phyloP scores from a whole-genome alignment of 2,113 vertebrate genomes.

The Anhinga rufa region DNA sequence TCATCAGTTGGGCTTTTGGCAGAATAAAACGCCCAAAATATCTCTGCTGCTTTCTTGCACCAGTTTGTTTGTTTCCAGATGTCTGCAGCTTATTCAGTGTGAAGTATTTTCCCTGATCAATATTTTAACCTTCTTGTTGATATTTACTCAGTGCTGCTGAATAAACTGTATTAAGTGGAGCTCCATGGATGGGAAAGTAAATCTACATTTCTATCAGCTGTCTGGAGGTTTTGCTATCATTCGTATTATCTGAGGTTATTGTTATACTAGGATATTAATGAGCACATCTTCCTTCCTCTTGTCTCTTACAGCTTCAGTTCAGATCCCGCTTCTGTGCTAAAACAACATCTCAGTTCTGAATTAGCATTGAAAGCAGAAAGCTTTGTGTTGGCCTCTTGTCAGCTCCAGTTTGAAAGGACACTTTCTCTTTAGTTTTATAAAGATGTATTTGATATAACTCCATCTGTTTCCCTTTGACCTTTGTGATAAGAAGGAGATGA shows the following conservation, averaged over 20 bases:
- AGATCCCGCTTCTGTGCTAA: not conserved
- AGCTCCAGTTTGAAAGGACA: not conserved
- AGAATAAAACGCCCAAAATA: not conserved
- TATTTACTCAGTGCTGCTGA: slow-evolving; percentile 50
- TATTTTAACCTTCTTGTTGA: slow-evolving; percentile 60
- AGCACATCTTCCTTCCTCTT: not conserved
- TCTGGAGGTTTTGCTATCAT: slow-evolving; percentile 45
- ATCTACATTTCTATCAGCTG: slow-evolving; percentile 27
- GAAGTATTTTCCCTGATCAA: slow-evolving; percentile 49
- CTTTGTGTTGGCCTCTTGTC: not conserved
- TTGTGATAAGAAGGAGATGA: not conserved
- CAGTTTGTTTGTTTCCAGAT: slow-evolving; percentile 47
- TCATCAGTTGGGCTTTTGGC: not conserved
- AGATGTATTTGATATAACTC: not conserved
- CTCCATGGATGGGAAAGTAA: not conserved
- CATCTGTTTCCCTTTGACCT: slow-evolving; percentile 12
- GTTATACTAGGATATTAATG: slow-evolving; percentile 36
- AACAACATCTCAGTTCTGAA: not conserved
- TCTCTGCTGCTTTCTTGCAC: not conserved
- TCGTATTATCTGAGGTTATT: slow-evolving; percentile 39
- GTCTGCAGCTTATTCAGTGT: not conserved
- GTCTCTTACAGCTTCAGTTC: not conserved
- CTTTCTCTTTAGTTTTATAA: not conserved
- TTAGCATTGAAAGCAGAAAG: not conserved
- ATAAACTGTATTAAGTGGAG: slow-evolving; percentile 15